A percentile compares a stretch with the other conserved stretches of the same genome.
Conservation (phyloP, 2,797 vertebrate genomes). For the Sciurus vulgaris region DNA sequence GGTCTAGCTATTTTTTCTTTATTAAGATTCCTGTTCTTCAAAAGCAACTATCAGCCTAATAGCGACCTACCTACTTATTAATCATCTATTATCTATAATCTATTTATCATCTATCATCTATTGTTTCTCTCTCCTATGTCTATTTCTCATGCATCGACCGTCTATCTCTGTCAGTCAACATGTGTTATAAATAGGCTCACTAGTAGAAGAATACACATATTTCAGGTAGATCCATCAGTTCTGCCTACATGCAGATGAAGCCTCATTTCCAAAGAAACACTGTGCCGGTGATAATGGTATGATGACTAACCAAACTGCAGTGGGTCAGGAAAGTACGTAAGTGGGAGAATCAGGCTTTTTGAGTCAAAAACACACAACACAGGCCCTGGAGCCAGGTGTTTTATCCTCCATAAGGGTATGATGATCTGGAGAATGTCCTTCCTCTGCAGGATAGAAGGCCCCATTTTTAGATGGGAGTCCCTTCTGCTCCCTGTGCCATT, state of each 20-base stretch:
- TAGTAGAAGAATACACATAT: not conserved
- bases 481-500: not conserved
- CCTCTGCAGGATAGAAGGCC: not conserved
- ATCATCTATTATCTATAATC: not conserved
- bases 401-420: not conserved
- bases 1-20: not conserved
- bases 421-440: rapidly evolving
- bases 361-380: not conserved
- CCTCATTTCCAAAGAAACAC: not conserved
- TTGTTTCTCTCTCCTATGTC: not conserved
- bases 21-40: not conserved
- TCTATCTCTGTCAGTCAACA: not conserved
- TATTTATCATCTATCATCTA: not conserved
- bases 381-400: not conserved
- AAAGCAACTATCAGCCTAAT: not conserved
- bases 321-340: not conserved
- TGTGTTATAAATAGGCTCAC: not conserved
- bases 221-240: not conserved
- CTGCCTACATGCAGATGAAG: not conserved
- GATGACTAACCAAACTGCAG: not conserved
- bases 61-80: not conserved
- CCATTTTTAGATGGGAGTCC: too few relatives aligned
- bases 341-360: not conserved
- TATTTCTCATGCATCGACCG: not conserved
- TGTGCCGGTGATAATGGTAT: not conserved